These are phyloP conservation scores for Myzus persicae DNA, from an alignment of 1,140 invertebrate species.

Conservation along the genomic window DNA sequence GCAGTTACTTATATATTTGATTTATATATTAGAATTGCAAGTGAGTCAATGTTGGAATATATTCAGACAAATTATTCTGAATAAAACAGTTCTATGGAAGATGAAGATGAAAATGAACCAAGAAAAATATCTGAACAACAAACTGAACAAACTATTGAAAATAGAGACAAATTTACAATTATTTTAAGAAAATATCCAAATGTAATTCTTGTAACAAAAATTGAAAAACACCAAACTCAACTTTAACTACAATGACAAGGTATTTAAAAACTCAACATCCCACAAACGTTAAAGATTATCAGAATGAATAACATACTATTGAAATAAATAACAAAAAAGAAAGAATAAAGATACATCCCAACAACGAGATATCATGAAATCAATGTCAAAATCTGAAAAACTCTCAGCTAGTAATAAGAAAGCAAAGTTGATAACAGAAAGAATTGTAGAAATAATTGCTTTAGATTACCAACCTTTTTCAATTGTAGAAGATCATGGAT, in stretches of 20 bases:
- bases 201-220: conserved; percentile 14
- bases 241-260: conserved; percentile 17
- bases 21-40: background rate
- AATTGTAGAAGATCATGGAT: conserved; percentile 61
- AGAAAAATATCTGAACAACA: background rate
- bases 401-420: conserved; percentile 25
- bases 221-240: background rate
- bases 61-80: background rate
- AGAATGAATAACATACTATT: conserved; percentile 16
- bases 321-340: conserved; percentile 30
- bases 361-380: background rate
- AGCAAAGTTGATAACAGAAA: conserved; percentile 48
- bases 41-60: background rate
- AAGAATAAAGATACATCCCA: conserved; percentile 13
- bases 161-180: background rate
- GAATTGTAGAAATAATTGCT: conserved; percentile 61
- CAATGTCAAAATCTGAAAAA: conserved; percentile 38
- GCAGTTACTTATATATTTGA: background rate
- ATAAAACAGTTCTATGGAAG: background rate
- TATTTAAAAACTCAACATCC: conserved; percentile 5
- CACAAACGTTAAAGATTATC: background rate
- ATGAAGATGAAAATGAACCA: background rate
- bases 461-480: conserved; percentile 61
- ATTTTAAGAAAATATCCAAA: conserved; percentile 12
- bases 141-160: background rate